phyloP scores from a whole-genome alignment of 2,797 vertebrate genomes.

The Steatocranus sp. region DNA sequence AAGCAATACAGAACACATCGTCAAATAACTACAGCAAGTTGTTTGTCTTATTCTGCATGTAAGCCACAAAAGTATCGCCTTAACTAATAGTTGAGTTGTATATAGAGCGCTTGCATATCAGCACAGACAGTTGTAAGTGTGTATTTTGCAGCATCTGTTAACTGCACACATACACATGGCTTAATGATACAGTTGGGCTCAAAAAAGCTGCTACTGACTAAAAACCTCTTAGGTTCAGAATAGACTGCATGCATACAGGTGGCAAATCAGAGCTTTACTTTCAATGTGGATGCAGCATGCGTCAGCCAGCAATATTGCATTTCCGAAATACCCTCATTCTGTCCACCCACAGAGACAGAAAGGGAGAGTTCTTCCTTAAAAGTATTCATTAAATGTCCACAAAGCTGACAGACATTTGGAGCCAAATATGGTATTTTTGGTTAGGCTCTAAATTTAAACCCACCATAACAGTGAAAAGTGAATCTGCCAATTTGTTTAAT shows the following conservation, averaged over 20 bases:
- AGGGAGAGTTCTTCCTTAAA: neutral
- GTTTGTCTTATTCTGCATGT: neutral
- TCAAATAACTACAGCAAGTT: neutral
- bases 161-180: neutral
- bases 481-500: neutral
- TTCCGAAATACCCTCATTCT: slow-evolving; percentile 29
- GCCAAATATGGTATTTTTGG: slow-evolving; percentile 28
- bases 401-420: neutral
- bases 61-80: neutral
- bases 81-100: neutral
- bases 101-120: neutral
- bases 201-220: neutral
- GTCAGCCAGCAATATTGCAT: neutral
- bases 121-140: neutral
- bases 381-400: slow-evolving; percentile 36
- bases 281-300: neutral
- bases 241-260: neutral
- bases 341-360: slow-evolving; percentile 29
- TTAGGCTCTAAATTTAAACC: slow-evolving; percentile 11
- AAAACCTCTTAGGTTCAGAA: neutral
- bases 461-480: neutral
- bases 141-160: neutral
- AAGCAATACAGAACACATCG: neutral
- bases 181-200: neutral
- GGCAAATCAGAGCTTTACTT: slow-evolving; percentile 14